Base-by-base conservation (phyloP, 2,888 invertebrate genomes). In the Acanthosoma haemorrhoidale region DNA sequence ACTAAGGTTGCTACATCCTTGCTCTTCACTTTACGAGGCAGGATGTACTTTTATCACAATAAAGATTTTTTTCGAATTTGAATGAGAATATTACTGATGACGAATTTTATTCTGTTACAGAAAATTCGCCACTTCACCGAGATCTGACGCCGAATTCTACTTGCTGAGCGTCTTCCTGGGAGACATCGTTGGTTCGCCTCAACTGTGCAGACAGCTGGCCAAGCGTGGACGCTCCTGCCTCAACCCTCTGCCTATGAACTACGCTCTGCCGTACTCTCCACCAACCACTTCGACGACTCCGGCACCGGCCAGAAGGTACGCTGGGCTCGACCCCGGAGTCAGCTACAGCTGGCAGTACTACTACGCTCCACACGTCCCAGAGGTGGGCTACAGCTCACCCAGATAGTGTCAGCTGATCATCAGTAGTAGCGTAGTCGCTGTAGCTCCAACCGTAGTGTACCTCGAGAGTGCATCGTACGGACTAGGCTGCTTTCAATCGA, bases 111-210 rank as follows among this genome's bases (percentile, higher is more conserved):
- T n/a, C n/a, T n/a, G n/a, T n/a, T n/a, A 60, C 84, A 92, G 92
- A 77, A 88, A 89, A 77, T 92, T 91, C 84, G 90, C 89, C 80
- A 83, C 85, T 68, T 89, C 90, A 61, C 85, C 88, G 38, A 87
- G 88, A 75, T 86, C 86, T 76, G 86, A 86, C 78, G 82, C 91
- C 80, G 90, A 92, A 82, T 88, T 88, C 81, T 92, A 91, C 80
- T 83, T 93, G 38, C 85, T 92, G 74, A 92, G 92, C 78, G 90
- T 92, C 73, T 92, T 92, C 81, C 82, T 93, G 70, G 92, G 92
- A 31, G 91, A 93, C 81, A 91, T 92, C 77, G 87, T 92, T 72
- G 89, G 88, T 16, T 91, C 91, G 70, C 88, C 90, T 13, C 86
- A 85, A 75, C 84, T 93, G 69, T 93, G 92, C 80, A 89, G 88